Conservation (phyloP, 2,888 invertebrate genomes). For the Apantesis nais region DNA sequence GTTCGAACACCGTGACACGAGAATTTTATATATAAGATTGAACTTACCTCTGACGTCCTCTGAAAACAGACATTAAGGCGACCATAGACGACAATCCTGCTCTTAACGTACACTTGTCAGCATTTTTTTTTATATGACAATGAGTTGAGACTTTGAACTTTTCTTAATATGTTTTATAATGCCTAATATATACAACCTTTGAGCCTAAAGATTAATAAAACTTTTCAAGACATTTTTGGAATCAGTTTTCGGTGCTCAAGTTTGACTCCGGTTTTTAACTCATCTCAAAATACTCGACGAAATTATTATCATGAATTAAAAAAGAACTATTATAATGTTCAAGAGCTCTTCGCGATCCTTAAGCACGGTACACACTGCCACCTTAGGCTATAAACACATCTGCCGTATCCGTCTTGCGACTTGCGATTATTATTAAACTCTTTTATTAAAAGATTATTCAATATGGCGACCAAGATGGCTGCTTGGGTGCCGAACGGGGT, state of each 20-base stretch:
- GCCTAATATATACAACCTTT: background rate
- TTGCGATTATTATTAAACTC: constrained; percentile 70
- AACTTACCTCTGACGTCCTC: constrained; percentile 9
- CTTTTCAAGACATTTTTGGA: background rate
- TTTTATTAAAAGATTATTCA: constrained; percentile 73
- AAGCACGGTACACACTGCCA: constrained; percentile 47
- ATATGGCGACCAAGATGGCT: constrained; percentile 77
- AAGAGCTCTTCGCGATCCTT: constrained; percentile 48
- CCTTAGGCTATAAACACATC: constrained; percentile 51
- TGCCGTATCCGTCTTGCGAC: constrained; percentile 58
- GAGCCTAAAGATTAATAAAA: background rate
- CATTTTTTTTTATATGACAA: background rate
- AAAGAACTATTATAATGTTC: constrained; percentile 33
- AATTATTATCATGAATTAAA: constrained; percentile 22
- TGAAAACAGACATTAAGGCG: background rate
- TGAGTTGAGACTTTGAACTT: background rate
- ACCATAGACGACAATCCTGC: background rate
- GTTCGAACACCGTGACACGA: too few relatives aligned
- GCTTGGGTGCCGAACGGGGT: constrained; percentile 67
- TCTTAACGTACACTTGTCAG: background rate
- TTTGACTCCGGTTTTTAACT: background rate
- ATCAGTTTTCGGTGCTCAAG: background rate
- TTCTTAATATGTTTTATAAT: background rate
- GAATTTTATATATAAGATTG: too few relatives aligned
- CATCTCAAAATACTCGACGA: constrained; percentile 20